Conservation (phyloP, 2,113 vertebrate species). For the Sceloporus tristichus region DNA sequence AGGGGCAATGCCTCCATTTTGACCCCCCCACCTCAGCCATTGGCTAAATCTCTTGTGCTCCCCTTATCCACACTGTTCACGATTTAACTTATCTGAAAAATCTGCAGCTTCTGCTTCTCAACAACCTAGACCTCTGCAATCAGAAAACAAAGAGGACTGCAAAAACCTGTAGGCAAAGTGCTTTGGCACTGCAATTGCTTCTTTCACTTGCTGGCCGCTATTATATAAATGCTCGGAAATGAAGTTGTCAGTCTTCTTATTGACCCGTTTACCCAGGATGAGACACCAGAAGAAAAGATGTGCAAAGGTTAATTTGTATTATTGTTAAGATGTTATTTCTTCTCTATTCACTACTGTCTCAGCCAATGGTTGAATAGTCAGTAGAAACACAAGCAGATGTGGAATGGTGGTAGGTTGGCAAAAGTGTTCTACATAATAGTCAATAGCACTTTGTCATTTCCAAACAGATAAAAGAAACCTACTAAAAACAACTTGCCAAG, state of each 20-base stretch:
- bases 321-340: slow-evolving; percentile 12
- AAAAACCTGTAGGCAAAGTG: background rate
- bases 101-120: slow-evolving; percentile 22
- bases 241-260: slow-evolving; percentile 11
- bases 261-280: background rate
- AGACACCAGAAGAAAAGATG: slow-evolving; percentile 5
- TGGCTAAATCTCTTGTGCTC: background rate
- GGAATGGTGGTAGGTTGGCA: background rate
- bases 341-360: background rate
- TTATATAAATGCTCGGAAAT: background rate
- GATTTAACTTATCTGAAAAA: background rate
- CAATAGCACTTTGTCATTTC: background rate
- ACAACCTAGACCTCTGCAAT: slow-evolving; percentile 31
- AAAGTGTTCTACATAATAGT: background rate
- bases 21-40: too few species aligned
- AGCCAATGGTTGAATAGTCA: background rate
- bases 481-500: background rate
- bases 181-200: background rate
- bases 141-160: slow-evolving; percentile 38
- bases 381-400: background rate
- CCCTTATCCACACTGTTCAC: too few species aligned
- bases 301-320: slow-evolving; percentile 31
- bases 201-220: background rate
- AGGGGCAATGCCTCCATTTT: too few species aligned
- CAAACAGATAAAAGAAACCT: background rate